Conservation (phyloP, 2,888 invertebrate genomes). For the Chymomyza procnemis region DNA sequence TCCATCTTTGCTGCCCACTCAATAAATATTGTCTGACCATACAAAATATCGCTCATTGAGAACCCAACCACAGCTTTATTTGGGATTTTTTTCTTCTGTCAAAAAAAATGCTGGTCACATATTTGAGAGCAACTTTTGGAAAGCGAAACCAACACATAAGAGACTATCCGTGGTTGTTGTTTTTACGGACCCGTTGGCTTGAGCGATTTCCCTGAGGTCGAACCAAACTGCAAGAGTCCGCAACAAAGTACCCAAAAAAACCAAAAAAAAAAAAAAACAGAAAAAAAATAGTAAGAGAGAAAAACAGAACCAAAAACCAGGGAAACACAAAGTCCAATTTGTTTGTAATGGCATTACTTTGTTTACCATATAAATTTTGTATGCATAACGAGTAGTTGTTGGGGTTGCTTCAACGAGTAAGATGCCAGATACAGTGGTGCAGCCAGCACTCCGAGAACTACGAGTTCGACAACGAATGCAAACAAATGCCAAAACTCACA, state of each 20-base stretch:
- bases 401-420: conserved; percentile 2
- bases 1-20: conserved; percentile 54
- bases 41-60: conserved; percentile 51
- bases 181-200: conserved; percentile 24
- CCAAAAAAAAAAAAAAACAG: neutral
- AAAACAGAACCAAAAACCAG: neutral
- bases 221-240: conserved; percentile 30
- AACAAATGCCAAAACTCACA: conserved; percentile 14
- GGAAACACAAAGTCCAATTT: conserved; percentile 65
- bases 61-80: conserved; percentile 31
- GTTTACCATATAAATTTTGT: conserved; percentile 73
- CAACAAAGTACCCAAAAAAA: conserved; percentile 45
- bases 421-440: neutral
- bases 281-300: neutral
- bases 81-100: neutral
- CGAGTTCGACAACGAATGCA: conserved; percentile 23
- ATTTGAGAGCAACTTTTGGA: conserved; percentile 25
- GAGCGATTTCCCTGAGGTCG: conserved; percentile 60
- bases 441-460: conserved; percentile 8
- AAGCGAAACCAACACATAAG: conserved; percentile 30
- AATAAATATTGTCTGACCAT: conserved; percentile 64
- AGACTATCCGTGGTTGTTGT: neutral
- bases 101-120: conserved; percentile 48
- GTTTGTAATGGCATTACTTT: conserved; percentile 73
- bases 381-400: conserved; percentile 67